Base-by-base conservation (phyloP, 2,888 invertebrate genomes). In the Hermaeophaga mercurialis region DNA sequence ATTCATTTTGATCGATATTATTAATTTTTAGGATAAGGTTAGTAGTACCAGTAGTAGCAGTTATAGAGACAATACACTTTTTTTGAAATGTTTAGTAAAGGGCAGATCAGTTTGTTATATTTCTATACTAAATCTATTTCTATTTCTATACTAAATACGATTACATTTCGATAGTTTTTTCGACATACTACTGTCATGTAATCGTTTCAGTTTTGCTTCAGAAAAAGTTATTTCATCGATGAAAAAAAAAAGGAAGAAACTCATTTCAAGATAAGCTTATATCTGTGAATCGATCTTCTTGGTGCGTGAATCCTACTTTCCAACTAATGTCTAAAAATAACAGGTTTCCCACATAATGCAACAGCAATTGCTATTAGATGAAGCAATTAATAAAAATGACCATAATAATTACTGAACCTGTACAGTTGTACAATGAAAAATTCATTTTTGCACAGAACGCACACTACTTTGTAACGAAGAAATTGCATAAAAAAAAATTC, bases 251-350 rank as follows among this genome's bases (percentile, higher is more conserved):
- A 59, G 48, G 53, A 56, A 56, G 55, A 48, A 33, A 33, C 28
- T 54, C 33, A 53, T 53, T 56, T 56, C 39, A 48, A 53, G 52
- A 56, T 41, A 28, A n/a, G 24, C 49, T 49, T 55, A 57, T 57
- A 56, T 5, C 48, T 14, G 38, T 31, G 22, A 28, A 36, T 50
- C 31, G 44, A 62, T 57, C 59, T 59, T 62, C 45, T 39, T 41
- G 59, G 54, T 55, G 45, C 36, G 48, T 55, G 54, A 44, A 49
- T 59, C 59, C 53, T 34, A 50, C 56, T 58, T 56, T 58, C 58
- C 49, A 57, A 59, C 54, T 55, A 56, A 57, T 60, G 53, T 48
- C 48, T 31, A 56, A 59, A 54, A 57, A 47, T 56, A 54, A 54
- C 54, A 56, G 43, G 59, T 60, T 60, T 56, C 56, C 54, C 56